Percentiles rank a stretch among this genome's conserved stretches.
Conservation (phyloP, 2,113 vertebrate species). For the Tichodroma muraria region DNA sequence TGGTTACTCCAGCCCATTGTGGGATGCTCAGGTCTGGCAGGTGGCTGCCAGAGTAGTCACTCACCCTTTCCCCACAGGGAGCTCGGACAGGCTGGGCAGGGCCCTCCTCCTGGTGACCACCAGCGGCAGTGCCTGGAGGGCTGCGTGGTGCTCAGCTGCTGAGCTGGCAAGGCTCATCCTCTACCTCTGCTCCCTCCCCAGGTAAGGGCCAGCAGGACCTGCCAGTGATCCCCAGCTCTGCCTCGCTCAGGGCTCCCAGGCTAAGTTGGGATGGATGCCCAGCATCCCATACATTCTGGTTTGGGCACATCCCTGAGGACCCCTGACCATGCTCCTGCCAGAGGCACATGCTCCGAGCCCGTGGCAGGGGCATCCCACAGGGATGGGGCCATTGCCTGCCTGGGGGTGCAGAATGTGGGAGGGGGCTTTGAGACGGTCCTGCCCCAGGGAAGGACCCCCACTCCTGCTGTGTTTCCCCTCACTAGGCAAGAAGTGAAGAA, state of each 20-base stretch:
- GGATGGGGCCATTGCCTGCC: accelerated
- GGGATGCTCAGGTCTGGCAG: background rate
- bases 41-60: background rate
- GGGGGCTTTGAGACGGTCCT: background rate
- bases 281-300: background rate
- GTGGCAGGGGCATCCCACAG: background rate
- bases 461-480: background rate
- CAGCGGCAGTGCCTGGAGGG: constrained; percentile 71
- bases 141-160: constrained; percentile 62
- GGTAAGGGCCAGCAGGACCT: constrained; percentile 63
- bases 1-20: background rate
- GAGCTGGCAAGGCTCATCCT: constrained; percentile 78
- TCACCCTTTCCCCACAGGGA: constrained; percentile 62
- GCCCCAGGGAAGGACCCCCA: background rate
- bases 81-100: constrained; percentile 78
- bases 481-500: constrained; percentile 72
- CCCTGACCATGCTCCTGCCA: background rate
- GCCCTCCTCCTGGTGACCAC: constrained; percentile 82
- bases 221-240: background rate
- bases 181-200: constrained; percentile 79
- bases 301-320: background rate
- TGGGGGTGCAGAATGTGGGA: background rate
- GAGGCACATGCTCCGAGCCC: accelerated
- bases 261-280: background rate
- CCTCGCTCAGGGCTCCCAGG: background rate